phyloP scores from a whole-genome alignment of 2,113 vertebrate genomes.

The Plestiodon gilberti region DNA sequence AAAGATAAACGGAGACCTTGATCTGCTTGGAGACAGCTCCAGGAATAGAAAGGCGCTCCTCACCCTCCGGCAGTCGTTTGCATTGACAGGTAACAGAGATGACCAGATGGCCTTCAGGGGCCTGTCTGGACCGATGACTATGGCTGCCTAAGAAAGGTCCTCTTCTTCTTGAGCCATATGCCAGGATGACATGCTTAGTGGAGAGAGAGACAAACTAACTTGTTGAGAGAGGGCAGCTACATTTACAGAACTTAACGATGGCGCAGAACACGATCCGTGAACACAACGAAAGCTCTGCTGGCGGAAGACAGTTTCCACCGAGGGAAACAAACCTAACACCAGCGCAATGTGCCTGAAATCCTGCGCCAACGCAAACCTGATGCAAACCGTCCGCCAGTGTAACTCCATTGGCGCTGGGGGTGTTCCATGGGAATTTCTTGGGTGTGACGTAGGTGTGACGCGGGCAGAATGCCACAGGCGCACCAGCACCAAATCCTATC shows the following conservation, averaged over 20 bases:
- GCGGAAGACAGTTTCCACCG: no score
- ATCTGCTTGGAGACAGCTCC: neutral
- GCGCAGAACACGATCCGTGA: no score
- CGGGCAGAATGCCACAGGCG: no score
- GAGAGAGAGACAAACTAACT: constrained; percentile 28
- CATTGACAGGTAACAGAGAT: constrained; percentile 29
- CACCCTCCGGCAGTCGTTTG: constrained; percentile 19
- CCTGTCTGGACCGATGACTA: constrained; percentile 29
- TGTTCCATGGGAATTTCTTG: no score
- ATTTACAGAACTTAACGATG: constrained; percentile 31
- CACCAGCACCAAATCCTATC: no score
- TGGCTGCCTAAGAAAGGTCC: constrained; percentile 8
- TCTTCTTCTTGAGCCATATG: neutral
- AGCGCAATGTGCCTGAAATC: no score
- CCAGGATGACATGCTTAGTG: constrained; percentile 13
- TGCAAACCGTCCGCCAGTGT: no score
- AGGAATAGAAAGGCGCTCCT: neutral
- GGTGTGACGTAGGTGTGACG: no score
- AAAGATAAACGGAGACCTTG: neutral
- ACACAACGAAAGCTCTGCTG: no score
- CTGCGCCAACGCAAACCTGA: no score
- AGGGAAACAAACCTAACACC: no score
- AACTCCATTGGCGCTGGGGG: no score
- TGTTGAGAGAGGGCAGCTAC: constrained; percentile 42
- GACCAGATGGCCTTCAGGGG: constrained; percentile 50